Evolutionary conservation across 2,113 vertebrate species (phyloP), one percentile per base, ranked within the genome.

Genomic region (Eudorcas thomsonii): DNA sequence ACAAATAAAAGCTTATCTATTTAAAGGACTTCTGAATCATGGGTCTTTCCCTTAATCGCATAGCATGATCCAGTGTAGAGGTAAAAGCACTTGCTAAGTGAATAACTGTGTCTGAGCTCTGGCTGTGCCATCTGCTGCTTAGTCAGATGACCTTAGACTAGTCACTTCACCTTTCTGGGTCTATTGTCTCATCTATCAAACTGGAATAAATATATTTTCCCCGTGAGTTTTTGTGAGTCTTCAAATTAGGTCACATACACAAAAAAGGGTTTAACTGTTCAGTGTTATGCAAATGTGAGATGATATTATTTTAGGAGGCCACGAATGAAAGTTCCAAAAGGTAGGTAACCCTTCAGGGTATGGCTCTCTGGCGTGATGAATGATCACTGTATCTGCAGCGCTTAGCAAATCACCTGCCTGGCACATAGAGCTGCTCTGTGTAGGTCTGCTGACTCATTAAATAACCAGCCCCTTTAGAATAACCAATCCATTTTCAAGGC

Each of bases 291-390:
- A 91, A 91, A 91, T 83, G 9, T 85, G 60, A 92, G 15, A 33
- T 16, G 30, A 74, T 87, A 55, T 15, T 92, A 64, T 88, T 67
- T 91, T 92, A 94, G 78, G 36, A 74, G 60, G 16, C 33, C 9
- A 45, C 39, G n/a, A 43, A 45, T 95, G 7, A 96, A 95, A 83
- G 62, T 95, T 96, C 93, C 60, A 90, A 30, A 97, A 95, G 23
- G 10, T 59, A 60, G 36, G 30, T 71, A 71, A 77, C 59, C 48
- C 54, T 90, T 95, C 59, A 39, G 23, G 28, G 6, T 89, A 67
- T 92, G 62, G 81, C 17, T 95, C 15, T 74, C 16, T 88, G 77
- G 54, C n/a, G 5, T 93, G 77, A 91, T 43, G 50, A 55, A 88
- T 90, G 90, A 86, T 88, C 50, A 59, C n/a, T 19, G 11, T 48